Base-by-base conservation (phyloP, 2,113 vertebrate species). In the Pachycephala philippinensis region DNA sequence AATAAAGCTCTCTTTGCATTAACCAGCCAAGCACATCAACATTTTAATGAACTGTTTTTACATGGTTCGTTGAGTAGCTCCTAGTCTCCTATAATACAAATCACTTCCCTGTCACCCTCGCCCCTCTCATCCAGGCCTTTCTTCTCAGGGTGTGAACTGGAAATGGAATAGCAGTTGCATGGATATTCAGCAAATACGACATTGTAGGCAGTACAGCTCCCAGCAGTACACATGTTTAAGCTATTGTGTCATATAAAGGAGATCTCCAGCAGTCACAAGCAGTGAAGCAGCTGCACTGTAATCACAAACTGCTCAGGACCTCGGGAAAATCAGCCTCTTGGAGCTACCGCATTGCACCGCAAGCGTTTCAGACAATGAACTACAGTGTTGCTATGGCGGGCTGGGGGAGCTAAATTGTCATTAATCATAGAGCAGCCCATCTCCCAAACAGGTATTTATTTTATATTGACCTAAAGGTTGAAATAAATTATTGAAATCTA, bases 41-140 rank as follows among this genome's bases (percentile, higher is more conserved):
- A 98, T 98, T 98, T 98, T 98, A 98, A 98, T 98, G 98, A 98
- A 98, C 97, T 98, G 98, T 97, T 98, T 98, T 98, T 93, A 98
- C 97, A 97, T 88, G 98, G 97, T 97, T 98, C 97, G 27, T 98
- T 98, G 98, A 87, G 94, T 97, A 97, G 96, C 97, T 97, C 96
- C 97, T 85, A 53, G 94, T 95, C 97, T 97, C 56, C 96, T 95
- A 15, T 79, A 91, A 96, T 89, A 98, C 98, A 97, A 98, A 98
- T 98, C 97, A 97, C 95, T 90, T 60, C 91, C 65, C 83, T 1
- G 2, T 89, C 96, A 83, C 90, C 69, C 54, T 89, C 49, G 3
- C 61, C 91, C 83, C 61, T 74, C 94, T 93, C 91, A 53, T 9
- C 12, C 64, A 47, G 87, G 87, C 93, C 90, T 95, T 76, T 49